phyloP scores from a whole-genome alignment of 2,888 invertebrate genomes.

The Coelinius sp. region DNA sequence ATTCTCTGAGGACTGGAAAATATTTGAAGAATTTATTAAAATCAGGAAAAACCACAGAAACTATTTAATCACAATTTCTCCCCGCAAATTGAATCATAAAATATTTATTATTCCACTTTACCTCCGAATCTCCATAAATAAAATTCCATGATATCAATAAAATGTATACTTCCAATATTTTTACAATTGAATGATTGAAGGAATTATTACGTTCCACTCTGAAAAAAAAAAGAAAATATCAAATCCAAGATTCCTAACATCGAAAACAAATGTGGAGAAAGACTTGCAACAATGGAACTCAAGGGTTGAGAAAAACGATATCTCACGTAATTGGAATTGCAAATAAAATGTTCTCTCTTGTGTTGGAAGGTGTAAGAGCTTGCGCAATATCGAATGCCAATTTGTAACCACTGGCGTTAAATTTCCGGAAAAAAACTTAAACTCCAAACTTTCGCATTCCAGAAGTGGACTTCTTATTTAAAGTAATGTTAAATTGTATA shows the following conservation, averaged over 20 bases:
- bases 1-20: background rate
- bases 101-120: background rate
- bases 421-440: conserved; percentile 50
- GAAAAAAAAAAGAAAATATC: background rate
- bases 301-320: background rate
- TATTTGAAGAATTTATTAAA: background rate
- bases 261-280: background rate
- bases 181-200: background rate
- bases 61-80: background rate
- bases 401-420: conserved; percentile 45
- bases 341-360: conserved; percentile 6
- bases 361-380: conserved; percentile 24
- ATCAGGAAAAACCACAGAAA: background rate
- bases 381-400: conserved; percentile 31
- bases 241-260: background rate
- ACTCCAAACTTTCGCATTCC: conserved; percentile 49
- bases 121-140: background rate
- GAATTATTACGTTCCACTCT: background rate
- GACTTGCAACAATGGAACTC: background rate
- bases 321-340: conserved; percentile 12
- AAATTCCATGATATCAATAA: background rate
- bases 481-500: background rate
- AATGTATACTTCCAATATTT: background rate
- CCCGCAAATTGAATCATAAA: background rate
- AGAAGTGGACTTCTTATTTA: background rate